These are phyloP conservation scores for Percopsis omiscomaycus DNA, from an alignment of 2,797 vertebrate species.

Conservation along the genomic window DNA sequence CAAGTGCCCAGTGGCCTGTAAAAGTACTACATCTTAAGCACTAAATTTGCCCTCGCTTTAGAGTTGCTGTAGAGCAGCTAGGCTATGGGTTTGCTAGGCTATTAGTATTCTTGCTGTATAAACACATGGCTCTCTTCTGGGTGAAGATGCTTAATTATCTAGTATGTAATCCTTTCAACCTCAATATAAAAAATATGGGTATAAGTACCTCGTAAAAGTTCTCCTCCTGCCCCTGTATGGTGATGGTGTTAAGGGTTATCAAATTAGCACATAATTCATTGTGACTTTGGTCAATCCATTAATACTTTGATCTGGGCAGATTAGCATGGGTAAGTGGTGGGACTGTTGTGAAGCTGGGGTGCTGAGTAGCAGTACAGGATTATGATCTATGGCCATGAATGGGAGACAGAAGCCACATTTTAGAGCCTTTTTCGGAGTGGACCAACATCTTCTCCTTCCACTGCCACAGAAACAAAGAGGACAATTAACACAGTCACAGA, in stretches of 20 bases:
- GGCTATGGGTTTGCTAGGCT: conserved; percentile 6
- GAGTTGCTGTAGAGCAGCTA: not conserved
- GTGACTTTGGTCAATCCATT: conserved; percentile 34
- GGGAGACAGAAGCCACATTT: conserved; percentile 14
- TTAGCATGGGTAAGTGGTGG: conserved; percentile 47
- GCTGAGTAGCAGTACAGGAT: conserved; percentile 15
- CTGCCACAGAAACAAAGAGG: conserved; percentile 1
- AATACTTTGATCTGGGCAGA: conserved; percentile 43
- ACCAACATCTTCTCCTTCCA: conserved; percentile 6
- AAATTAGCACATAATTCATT: conserved; percentile 22
- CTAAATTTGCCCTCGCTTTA: not conserved
- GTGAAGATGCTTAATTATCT: conserved; percentile 17
- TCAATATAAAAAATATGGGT: conserved; percentile 16
- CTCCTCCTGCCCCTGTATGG: conserved; percentile 6
- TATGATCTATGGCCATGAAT: conserved; percentile 32
- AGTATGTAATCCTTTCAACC: conserved; percentile 30
- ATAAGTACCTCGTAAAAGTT: conserved; percentile 28
- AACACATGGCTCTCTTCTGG: conserved; percentile 13
- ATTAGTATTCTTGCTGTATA: not conserved
- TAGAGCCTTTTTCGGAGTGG: conserved; percentile 6
- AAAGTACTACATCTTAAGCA: not conserved
- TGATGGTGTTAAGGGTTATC: conserved; percentile 33
- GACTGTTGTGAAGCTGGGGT: conserved; percentile 22
- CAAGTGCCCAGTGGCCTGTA: no score
- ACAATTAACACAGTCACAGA: no score